Percentiles rank a stretch among this genome's conserved stretches.
phyloP scores from a whole-genome alignment of 2,888 invertebrate species.

The Trachelus stipa region DNA sequence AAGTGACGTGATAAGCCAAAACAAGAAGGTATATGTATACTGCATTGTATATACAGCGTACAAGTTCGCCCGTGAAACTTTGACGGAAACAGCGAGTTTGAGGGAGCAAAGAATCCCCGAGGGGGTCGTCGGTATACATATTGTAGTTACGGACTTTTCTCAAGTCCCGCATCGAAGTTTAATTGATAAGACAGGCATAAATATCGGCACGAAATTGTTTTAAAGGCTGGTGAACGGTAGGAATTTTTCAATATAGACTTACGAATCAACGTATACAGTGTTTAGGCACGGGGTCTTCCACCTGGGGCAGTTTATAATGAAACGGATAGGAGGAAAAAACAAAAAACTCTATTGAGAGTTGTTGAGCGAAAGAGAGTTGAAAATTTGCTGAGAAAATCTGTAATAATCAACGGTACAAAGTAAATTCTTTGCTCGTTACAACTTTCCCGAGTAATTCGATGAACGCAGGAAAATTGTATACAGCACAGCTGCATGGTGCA shows the following conservation, averaged over 20 bases:
- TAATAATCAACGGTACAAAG: not conserved
- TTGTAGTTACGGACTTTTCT: not conserved
- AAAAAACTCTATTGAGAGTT: not conserved
- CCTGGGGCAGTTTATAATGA: not conserved
- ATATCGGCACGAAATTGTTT: not conserved
- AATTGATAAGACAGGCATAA: slow-evolving; percentile 1
- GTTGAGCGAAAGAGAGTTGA: not conserved
- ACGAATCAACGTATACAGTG: not conserved
- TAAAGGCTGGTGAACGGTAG: not conserved
- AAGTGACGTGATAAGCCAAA: not conserved
- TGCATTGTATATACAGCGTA: not conserved
- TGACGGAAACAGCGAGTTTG: not conserved
- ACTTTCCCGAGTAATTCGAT: not conserved
- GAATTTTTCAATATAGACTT: slow-evolving; percentile 1
- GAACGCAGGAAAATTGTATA: not conserved
- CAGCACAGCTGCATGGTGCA: not conserved
- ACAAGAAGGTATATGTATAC: not conserved
- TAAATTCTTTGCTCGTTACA: not conserved
- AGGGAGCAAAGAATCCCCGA: not conserved
- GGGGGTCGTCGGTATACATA: not conserved
- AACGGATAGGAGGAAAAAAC: not conserved
- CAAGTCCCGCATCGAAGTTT: not conserved
- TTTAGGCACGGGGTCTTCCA: not conserved
- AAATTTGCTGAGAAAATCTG: not conserved
- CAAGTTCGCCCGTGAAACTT: not conserved